Conservation (phyloP, 2,797 vertebrate species). For the Acanthiza pusilla region DNA sequence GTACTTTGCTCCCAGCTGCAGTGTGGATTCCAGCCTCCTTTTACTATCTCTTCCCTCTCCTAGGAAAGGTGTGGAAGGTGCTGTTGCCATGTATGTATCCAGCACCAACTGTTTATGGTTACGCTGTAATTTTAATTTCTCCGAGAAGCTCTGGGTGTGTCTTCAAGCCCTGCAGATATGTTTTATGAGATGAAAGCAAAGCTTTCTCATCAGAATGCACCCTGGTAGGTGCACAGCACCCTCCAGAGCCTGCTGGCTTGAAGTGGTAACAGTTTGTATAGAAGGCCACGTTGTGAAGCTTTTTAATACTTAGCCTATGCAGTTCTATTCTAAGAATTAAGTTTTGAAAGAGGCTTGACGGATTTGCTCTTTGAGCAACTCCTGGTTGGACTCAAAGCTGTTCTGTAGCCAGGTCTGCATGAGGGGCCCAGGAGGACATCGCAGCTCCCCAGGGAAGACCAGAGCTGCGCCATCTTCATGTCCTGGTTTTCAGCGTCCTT, state of each 20-base stretch:
- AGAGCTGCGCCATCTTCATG: fast-evolving
- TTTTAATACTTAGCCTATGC: neutral
- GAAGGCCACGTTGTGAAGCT: neutral
- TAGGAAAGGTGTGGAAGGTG: neutral
- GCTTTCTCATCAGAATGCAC: neutral
- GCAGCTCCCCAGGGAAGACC: neutral
- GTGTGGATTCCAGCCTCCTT: neutral
- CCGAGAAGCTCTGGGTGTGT: neutral
- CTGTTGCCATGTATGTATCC: neutral
- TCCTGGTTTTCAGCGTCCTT: neutral
- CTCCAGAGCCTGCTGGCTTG: neutral
- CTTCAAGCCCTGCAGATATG: neutral
- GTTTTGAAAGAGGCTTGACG: neutral
- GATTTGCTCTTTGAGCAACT: neutral
- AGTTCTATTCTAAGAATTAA: neutral
- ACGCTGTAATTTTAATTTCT: neutral
- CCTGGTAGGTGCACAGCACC: neutral
- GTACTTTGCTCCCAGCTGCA: neutral
- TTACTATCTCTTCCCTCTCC: neutral
- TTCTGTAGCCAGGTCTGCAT: neutral
- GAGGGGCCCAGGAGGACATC: neutral
- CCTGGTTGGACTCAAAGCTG: neutral
- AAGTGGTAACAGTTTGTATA: neutral
- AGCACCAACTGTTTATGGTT: neutral
- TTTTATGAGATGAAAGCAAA: neutral